These are phyloP conservation scores for Sitobion miscanthi DNA, from an alignment of 1,140 invertebrate species.

Conservation along the genomic window DNA sequence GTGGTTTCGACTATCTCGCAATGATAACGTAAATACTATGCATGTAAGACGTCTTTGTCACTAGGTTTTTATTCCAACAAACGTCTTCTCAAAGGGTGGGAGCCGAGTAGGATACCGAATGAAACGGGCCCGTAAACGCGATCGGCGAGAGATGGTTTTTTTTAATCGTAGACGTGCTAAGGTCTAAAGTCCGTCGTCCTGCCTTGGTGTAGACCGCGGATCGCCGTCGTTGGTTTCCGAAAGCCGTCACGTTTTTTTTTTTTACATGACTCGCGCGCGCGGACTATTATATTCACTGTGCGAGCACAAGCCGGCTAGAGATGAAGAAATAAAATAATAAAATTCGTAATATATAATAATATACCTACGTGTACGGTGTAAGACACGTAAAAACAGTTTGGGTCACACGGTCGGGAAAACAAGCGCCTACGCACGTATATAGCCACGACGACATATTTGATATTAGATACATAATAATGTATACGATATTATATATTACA, in stretches of 20 bases:
- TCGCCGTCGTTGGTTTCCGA: background rate
- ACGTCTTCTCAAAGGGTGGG: background rate
- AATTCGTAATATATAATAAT: background rate
- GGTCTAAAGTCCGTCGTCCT: background rate
- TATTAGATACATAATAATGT: conserved; percentile 11
- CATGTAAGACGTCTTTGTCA: background rate
- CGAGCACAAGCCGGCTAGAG: background rate
- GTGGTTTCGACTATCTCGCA: background rate
- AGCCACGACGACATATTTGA: background rate
- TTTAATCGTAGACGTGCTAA: background rate
- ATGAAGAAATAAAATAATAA: background rate
- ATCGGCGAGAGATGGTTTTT: background rate
- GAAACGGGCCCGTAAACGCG: background rate
- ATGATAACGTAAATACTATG: background rate
- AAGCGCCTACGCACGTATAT: background rate
- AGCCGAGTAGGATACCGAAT: background rate
- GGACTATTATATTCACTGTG: background rate
- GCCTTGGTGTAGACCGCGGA: background rate
- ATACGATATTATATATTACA: background rate
- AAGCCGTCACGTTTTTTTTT: conserved; percentile 18
- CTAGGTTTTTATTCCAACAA: background rate
- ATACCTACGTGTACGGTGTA: background rate
- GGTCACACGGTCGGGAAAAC: conserved; percentile 46
- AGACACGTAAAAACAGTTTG: background rate
- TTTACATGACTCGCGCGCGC: background rate